These are phyloP conservation scores for Erebia epiphron DNA, from an alignment of 2,888 invertebrate genomes.

Conservation along the genomic window DNA sequence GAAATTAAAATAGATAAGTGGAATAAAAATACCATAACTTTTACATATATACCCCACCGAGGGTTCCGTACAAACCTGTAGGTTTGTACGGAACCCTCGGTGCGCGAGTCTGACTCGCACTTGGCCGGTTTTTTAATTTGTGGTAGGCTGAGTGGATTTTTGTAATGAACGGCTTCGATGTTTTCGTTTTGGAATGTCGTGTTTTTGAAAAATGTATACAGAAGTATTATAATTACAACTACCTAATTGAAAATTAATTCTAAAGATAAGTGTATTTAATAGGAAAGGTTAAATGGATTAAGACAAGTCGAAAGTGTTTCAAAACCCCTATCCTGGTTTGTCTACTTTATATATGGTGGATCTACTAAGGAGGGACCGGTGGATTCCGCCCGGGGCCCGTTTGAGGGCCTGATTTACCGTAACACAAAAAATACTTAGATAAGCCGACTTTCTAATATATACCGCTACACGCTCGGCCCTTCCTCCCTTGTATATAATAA, in stretches of 20 bases:
- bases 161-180: not conserved
- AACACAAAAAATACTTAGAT: slow-evolving; percentile 78
- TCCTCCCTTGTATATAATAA: slow-evolving; percentile 79
- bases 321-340: not conserved
- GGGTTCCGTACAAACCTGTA: no score
- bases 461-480: slow-evolving; percentile 66
- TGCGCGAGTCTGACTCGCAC: no score
- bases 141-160: not conserved
- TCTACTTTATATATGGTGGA: slow-evolving; percentile 5
- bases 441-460: slow-evolving; percentile 81
- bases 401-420: slow-evolving; percentile 68
- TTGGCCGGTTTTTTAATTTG: no score
- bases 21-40: no score
- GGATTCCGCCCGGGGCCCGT: slow-evolving; percentile 48
- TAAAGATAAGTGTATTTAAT: not conserved
- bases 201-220: no score
- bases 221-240: no score
- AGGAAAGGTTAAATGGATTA: not conserved
- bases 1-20: no score
- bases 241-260: no score
- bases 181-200: no score
- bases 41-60: no score
- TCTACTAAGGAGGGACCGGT: slow-evolving; percentile 18
- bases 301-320: not conserved
- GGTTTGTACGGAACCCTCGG: no score